Evolutionary conservation across 92 coral and sea anemone genomes (phyloP).

Genomic region (Heliopora coerulea): DNA sequence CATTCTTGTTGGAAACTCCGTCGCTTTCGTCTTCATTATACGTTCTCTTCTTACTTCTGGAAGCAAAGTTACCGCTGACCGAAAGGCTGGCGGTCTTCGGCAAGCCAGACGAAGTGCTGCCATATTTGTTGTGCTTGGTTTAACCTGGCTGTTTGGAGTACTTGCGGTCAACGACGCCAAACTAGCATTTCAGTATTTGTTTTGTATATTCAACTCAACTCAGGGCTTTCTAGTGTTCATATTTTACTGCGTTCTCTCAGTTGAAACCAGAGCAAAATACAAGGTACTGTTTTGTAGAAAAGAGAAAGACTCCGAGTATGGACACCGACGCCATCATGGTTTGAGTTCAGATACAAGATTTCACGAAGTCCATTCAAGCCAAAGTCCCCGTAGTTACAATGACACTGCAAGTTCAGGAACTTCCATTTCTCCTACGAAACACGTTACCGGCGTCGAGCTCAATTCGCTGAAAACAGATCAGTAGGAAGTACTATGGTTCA

Average conservation of each 20-base stretch:
- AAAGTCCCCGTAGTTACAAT: background rate
- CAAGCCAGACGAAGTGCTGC: constrained; percentile 50
- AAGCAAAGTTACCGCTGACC: constrained; percentile 44
- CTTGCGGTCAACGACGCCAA: constrained; percentile 49
- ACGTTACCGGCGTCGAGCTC: too few relatives aligned
- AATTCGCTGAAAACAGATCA: too few relatives aligned
- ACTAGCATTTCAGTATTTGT: constrained; percentile 49
- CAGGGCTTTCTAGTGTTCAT: constrained; percentile 54
- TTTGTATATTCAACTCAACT: constrained; percentile 56
- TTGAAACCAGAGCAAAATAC: constrained; percentile 22
- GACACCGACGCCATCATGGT: background rate
- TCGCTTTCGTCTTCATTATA: constrained; percentile 37
- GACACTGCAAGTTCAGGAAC: too few relatives aligned
- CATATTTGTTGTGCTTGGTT: constrained; percentile 50
- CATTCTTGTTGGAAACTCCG: constrained; percentile 33
- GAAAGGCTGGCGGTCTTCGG: constrained; percentile 33
- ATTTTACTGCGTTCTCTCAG: constrained; percentile 41
- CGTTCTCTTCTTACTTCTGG: constrained; percentile 37
- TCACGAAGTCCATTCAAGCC: constrained; percentile 1
- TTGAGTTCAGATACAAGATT: constrained; percentile 5
- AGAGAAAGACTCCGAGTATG: background rate
- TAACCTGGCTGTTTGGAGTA: constrained; percentile 55
- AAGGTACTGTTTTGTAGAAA: background rate
- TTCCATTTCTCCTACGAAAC: too few relatives aligned
- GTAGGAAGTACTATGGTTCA: too few relatives aligned